These are phyloP conservation scores for Echinarachnius parma DNA, from an alignment of 53 echinoderm and acorn worm species.

Conservation along the genomic window DNA sequence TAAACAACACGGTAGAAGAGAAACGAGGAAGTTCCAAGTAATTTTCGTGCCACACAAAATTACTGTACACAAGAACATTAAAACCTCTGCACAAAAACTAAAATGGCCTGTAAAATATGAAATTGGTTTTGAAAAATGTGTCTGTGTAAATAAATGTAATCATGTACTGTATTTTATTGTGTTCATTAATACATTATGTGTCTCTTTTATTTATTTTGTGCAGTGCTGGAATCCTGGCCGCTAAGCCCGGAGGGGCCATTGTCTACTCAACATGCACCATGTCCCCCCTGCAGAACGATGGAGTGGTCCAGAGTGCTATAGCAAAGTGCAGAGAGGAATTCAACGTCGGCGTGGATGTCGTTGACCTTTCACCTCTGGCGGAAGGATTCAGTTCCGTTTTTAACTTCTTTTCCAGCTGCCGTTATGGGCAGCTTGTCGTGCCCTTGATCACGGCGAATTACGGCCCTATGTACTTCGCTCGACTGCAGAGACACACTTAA, in stretches of 20 bases:
- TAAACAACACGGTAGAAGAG: no score
- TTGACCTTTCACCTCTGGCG: conserved; percentile 91
- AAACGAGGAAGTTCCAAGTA: no score
- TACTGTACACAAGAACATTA: no score
- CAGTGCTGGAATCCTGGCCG: conserved; percentile 81
- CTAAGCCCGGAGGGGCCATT: conserved; percentile 83
- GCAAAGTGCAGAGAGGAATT: conserved; percentile 57
- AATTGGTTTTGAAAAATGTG: not conserved
- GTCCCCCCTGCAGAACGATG: conserved; percentile 89
- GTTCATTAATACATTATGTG: no score
- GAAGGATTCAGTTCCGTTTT: conserved; percentile 54
- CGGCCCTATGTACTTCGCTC: conserved; percentile 96
- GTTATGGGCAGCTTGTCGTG: conserved; percentile 83
- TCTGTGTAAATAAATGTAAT: not conserved
- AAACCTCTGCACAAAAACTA: no score
- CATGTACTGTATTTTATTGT: no score
- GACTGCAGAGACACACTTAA: conserved; percentile 43
- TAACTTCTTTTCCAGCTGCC: conserved; percentile 51
- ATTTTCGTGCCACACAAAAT: no score
- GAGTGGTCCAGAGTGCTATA: conserved; percentile 71
- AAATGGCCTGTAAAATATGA: no score
- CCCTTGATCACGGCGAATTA: conserved; percentile 69
- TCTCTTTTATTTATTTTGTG: conserved; percentile 12
- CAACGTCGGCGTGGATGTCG: conserved; percentile 57
- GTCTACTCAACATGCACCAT: conserved; percentile 93